Base-by-base conservation (phyloP, 53 echinoderm and acorn worm genomes). In the Hippasteria phrygiana region DNA sequence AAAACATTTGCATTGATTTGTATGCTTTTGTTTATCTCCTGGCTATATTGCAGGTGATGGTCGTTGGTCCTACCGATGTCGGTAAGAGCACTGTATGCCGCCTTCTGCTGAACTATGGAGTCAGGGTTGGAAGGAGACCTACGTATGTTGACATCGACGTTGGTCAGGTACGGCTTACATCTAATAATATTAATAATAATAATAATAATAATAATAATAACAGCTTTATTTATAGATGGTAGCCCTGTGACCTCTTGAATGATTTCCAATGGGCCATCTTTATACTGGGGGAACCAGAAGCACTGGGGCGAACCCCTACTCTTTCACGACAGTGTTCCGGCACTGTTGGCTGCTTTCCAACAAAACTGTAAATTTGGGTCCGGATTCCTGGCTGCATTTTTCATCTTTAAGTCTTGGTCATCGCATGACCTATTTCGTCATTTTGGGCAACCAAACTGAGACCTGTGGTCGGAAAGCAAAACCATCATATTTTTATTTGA, bases 101-200 rank as follows among this genome's bases (percentile, higher is more conserved):
- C 28, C 75, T 97, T 48, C 74, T 97, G 41, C 91, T 97, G 16
- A 97, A 93, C 90, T 97, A 95, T 70, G 95, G 84, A 43, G 92
- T 95, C 32, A 88, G 95, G 50, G 95, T 95, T n/a, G 95, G 97
- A 18, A 62, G 97, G 20, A 83, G 93, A 51, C 97, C 97, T 0
- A 95, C 97, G 2, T 97, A 92, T 84, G 91, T 97, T n/a, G 97
- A 95, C 65, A 64, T 97, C 38, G 97, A 97, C 62, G 93, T 97
- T 29, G 97, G 97, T 29, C 97, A 97, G 95, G 97, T 97, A 85
- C 65, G 87, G 24, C 20, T n/a, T 0, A n/a, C 11, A 42, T 51
- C 51, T 51, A 14, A 17, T 1, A 51, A 17, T 2, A 51, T 51
- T 13, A 11, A 7, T 11, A 45, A 7, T 45, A 7, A 5, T 45